phyloP scores from a whole-genome alignment of 2,113 vertebrate genomes.

The Tachycineta bicolor region DNA sequence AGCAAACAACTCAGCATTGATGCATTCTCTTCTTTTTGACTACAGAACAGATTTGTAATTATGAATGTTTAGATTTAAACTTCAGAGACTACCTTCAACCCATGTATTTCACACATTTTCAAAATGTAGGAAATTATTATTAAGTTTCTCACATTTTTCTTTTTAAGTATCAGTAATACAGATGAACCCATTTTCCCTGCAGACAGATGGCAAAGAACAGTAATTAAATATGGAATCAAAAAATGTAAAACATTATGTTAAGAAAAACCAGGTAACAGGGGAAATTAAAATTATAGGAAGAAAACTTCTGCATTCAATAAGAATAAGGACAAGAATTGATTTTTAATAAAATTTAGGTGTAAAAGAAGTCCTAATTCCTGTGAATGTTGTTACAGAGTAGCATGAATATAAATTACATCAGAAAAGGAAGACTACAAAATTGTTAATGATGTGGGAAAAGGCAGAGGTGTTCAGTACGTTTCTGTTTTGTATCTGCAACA shows the following conservation, averaged over 20 bases:
- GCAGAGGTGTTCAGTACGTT: neutral
- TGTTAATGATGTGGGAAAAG: neutral
- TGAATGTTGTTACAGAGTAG: neutral
- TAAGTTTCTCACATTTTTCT: neutral
- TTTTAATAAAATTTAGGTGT: neutral
- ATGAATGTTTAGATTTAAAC: neutral
- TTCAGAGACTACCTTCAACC: neutral
- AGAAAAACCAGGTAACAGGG: neutral
- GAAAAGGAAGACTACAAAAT: neutral
- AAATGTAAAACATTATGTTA: neutral
- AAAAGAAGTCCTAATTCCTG: neutral
- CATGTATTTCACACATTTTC: neutral
- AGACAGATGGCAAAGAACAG: neutral
- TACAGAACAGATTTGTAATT: neutral
- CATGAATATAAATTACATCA: neutral
- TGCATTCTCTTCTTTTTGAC: neutral
- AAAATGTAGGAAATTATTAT: neutral
- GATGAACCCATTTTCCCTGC: neutral
- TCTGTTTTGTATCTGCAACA: neutral
- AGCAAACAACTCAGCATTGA: neutral
- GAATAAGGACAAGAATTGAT: neutral
- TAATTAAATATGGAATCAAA: neutral
- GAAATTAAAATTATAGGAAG: neutral
- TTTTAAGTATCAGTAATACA: neutral
- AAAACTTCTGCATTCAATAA: neutral